Evolutionary conservation across 2,888 invertebrate species (phyloP).

Genomic region (Hedya salicella): DNA sequence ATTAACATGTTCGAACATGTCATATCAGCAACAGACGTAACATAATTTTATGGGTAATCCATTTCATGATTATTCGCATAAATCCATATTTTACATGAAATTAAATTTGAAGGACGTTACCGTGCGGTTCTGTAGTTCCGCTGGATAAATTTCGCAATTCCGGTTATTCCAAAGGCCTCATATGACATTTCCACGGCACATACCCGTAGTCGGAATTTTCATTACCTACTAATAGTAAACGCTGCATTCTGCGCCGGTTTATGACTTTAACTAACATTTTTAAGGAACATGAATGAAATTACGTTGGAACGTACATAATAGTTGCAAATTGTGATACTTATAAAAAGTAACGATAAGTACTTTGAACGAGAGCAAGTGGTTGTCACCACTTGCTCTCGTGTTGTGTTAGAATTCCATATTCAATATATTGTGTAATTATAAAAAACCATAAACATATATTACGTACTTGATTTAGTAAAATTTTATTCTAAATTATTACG

Average conservation of each 20-base stretch:
- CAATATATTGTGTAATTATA: no score
- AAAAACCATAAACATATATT: no score
- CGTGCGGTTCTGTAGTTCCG: conserved; percentile 12
- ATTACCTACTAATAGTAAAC: conserved; percentile 19
- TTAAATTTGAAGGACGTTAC: conserved; percentile 27
- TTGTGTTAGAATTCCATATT: no score
- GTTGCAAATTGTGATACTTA: neutral
- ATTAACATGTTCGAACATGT: no score
- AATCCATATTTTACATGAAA: conserved; percentile 28
- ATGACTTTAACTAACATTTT: conserved; percentile 19
- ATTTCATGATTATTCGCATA: conserved; percentile 19
- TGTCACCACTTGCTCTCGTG: no score
- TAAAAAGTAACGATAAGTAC: neutral
- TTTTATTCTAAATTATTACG: no score
- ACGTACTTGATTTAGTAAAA: no score
- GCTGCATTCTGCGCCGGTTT: conserved; percentile 14
- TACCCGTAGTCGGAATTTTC: conserved; percentile 14
- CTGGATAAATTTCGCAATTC: conserved; percentile 28
- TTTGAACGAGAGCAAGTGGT: neutral
- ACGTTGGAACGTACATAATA: conserved; percentile 2
- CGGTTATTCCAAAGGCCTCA: conserved; percentile 22
- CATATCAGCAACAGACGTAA: no score
- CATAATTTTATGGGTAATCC: neutral
- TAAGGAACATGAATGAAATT: conserved; percentile 12
- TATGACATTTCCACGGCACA: conserved; percentile 28